Conservation (phyloP, 2,888 invertebrate species). For the Morpho achilles region DNA sequence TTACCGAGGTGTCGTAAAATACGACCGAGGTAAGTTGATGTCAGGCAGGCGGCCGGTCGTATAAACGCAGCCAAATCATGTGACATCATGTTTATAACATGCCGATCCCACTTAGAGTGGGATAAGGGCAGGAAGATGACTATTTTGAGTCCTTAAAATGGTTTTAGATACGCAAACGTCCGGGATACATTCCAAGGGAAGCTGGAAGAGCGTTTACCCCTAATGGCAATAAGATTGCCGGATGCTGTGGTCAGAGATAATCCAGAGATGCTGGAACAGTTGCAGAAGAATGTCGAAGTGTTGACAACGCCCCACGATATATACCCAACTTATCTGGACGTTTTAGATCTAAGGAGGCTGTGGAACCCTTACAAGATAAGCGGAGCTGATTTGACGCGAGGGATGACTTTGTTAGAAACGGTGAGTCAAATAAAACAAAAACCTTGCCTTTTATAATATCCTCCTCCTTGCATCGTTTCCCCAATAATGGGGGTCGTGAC, state of each 20-base stretch:
- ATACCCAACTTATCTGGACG: constrained; percentile 86
- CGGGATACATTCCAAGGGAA: constrained; percentile 94
- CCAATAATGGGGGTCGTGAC: no score
- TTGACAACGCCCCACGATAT: constrained; percentile 95
- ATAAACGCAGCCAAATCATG: no score
- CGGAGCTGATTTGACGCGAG: constrained; percentile 77
- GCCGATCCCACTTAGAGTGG: no score
- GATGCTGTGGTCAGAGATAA: constrained; percentile 81
- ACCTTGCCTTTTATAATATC: no score
- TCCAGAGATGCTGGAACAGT: constrained; percentile 80
- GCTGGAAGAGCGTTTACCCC: constrained; percentile 93
- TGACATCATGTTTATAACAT: no score
- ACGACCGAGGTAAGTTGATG: no score
- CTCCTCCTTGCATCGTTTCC: no score
- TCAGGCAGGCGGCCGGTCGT: no score
- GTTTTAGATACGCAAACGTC: constrained; percentile 85
- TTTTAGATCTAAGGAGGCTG: constrained; percentile 72
- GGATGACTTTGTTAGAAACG: constrained; percentile 81
- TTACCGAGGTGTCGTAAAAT: no score
- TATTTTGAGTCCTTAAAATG: not conserved
- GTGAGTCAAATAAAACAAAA: constrained; percentile 47
- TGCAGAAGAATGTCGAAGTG: constrained; percentile 82
- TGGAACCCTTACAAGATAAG: constrained; percentile 50
- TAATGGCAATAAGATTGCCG: constrained; percentile 90
- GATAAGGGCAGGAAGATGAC: no score